phyloP scores from a whole-genome alignment of 2,797 vertebrate genomes.

The Cirrhinus molitorella region DNA sequence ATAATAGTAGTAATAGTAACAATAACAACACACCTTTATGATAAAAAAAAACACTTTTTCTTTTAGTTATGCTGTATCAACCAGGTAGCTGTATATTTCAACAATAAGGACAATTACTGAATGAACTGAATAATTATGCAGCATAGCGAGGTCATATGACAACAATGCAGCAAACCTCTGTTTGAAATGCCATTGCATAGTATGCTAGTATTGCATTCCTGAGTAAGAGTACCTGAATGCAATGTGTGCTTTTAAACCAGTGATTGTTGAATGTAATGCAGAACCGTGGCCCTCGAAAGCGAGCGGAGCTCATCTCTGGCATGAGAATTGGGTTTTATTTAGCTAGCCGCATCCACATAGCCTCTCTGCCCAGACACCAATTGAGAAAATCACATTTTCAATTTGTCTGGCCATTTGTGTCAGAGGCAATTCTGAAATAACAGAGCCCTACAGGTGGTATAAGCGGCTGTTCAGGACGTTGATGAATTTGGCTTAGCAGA shows the following conservation, averaged over 20 bases:
- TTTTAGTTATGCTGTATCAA: not conserved
- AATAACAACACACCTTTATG: not conserved
- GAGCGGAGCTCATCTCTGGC: constrained; percentile 49
- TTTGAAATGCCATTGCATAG: not conserved
- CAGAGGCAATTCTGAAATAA: constrained; percentile 67
- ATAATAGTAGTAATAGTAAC: not conserved
- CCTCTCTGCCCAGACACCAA: constrained; percentile 45
- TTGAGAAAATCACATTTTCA: constrained; percentile 74
- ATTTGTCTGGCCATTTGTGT: constrained; percentile 76
- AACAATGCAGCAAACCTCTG: not conserved
- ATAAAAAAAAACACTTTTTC: not conserved
- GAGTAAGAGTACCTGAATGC: not conserved
- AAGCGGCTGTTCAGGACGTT: constrained; percentile 65
- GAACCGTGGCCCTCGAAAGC: constrained; percentile 6
- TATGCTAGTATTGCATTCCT: not conserved
- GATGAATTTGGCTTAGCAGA: constrained; percentile 70
- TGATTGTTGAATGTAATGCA: constrained; percentile 22
- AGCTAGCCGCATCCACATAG: constrained; percentile 50
- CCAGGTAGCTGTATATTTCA: not conserved
- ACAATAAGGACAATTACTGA: not conserved
- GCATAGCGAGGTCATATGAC: not conserved
- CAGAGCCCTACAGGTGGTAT: constrained; percentile 65
- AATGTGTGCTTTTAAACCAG: not conserved
- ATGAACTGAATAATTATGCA: not conserved
- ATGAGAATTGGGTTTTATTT: constrained; percentile 55